Evolutionary conservation across 2,797 vertebrate species (phyloP).

Genomic region (Arnoldichthys spilopterus): DNA sequence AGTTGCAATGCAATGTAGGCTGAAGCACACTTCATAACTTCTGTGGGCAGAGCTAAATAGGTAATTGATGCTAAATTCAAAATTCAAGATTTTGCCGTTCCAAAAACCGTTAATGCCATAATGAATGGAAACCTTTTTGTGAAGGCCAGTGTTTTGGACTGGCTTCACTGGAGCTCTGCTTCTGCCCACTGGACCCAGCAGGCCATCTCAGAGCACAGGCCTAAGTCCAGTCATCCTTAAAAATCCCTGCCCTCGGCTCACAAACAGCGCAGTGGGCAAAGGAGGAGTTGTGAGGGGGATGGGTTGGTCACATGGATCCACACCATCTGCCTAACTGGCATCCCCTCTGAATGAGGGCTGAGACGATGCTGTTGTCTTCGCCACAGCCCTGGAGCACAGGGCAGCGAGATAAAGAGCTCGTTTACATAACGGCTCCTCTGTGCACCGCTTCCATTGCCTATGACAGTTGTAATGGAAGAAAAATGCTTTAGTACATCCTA

Average conservation of each 20-base stretch:
- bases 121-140: not conserved
- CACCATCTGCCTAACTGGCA: slow-evolving; percentile 38
- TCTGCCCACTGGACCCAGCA: slow-evolving; percentile 29
- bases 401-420: not conserved
- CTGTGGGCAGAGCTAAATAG: too few species aligned
- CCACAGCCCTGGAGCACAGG: not conserved
- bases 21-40: too few species aligned
- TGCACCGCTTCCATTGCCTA: not conserved
- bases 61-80: too few species aligned
- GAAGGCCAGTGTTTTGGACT: slow-evolving; percentile 16
- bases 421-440: slow-evolving; percentile 27
- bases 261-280: slow-evolving; percentile 9
- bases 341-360: not conserved
- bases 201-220: not conserved
- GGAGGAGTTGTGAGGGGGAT: not conserved
- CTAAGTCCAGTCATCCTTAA: slow-evolving; percentile 39
- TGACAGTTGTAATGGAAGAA: not conserved
- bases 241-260: slow-evolving; percentile 31
- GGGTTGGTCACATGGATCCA: slow-evolving; percentile 34
- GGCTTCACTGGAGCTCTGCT: not conserved
- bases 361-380: not conserved
- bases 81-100: too few species aligned
- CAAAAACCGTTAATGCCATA: not conserved
- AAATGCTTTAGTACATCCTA: not conserved
- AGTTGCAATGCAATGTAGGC: too few species aligned